Evolutionary conservation across 1,140 invertebrate genomes (phyloP), one percentile per base, ranked within the genome.

Genomic region (Trichogramma pretiosum): DNA sequence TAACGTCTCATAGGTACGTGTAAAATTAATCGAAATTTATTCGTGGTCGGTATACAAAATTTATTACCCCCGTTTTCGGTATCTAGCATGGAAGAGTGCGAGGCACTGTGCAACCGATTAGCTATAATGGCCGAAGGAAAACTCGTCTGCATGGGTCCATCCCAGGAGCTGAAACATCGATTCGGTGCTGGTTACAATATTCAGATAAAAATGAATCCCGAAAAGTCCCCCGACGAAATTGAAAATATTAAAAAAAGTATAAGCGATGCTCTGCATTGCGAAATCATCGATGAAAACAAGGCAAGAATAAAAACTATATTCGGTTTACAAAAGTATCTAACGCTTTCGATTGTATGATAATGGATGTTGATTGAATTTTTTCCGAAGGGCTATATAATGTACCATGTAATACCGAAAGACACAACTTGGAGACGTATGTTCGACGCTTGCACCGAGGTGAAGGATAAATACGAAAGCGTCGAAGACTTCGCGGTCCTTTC

Each of bases 11-110:
- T 65, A 87, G 83, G 74, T 75, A 60, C 3, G 7, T 28, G 24
- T 11, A 7, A 28, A 28, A 28, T 14, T 26, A n/a, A 4, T 26
- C 3, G 17, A 26, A 26, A 30, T 16, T 21, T 14, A 23, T 16
- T n/a, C 1, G 16, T 13, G 17, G 11, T 7, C 1, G 28, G 24
- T 14, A 8, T 17, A 41, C 13, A 5, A 10, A 3, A 28, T 42
- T 55, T 48, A n/a, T n/a, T n/a, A n/a, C n/a, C n/a, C n/a, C n/a
- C n/a, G n/a, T n/a, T n/a, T n/a, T n/a, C n/a, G n/a, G 54, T 62
- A n/a, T n/a, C n/a, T 58, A 86, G 86, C 54, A 91, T 93, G 87
- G 87, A 90, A 65, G 90, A 94, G 73, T 93, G 87, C 67, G 89
- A 94, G 69, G 87, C 84, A 11, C 71, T 93, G 3, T 93, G 90